These are phyloP conservation scores for Sisor rabdophorus DNA, from an alignment of 2,113 vertebrate genomes.

Conservation along the genomic window DNA sequence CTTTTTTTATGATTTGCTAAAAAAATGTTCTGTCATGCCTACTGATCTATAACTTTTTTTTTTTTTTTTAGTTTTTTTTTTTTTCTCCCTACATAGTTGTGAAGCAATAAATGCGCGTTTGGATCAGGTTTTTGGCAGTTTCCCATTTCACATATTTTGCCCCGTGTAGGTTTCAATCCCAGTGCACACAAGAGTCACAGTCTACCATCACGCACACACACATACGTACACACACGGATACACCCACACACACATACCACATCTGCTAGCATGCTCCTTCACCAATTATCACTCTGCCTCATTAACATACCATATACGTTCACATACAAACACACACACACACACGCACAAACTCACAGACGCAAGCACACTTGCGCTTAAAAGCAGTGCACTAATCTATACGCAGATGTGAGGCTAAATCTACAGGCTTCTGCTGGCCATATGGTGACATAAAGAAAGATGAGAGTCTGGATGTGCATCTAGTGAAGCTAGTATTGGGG, in stretches of 20 bases:
- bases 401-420: constrained; percentile 99
- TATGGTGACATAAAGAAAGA: constrained; percentile 98
- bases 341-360: constrained; percentile 51
- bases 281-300: constrained; percentile 69
- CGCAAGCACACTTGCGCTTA: constrained; percentile 53
- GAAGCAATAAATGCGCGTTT: constrained; percentile 1
- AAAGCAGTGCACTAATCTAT: constrained; percentile 84
- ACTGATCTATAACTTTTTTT: neutral
- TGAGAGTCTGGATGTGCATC: constrained; percentile 87
- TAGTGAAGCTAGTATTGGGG: constrained; percentile 59
- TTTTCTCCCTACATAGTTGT: neutral
- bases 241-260: constrained; percentile 52
- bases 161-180: constrained; percentile 34
- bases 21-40: neutral
- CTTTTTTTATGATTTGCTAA: neutral
- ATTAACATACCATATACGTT: constrained; percentile 30
- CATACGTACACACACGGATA: constrained; percentile 37
- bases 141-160: constrained; percentile 39
- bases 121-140: constrained; percentile 25
- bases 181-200: constrained; percentile 31
- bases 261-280: constrained; percentile 70
- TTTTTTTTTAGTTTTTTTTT: neutral
- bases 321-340: constrained; percentile 43
- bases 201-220: constrained; percentile 42
- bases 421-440: constrained; percentile 98